phyloP scores from a whole-genome alignment of 2,888 invertebrate genomes.

The Cylloceria caligata region DNA sequence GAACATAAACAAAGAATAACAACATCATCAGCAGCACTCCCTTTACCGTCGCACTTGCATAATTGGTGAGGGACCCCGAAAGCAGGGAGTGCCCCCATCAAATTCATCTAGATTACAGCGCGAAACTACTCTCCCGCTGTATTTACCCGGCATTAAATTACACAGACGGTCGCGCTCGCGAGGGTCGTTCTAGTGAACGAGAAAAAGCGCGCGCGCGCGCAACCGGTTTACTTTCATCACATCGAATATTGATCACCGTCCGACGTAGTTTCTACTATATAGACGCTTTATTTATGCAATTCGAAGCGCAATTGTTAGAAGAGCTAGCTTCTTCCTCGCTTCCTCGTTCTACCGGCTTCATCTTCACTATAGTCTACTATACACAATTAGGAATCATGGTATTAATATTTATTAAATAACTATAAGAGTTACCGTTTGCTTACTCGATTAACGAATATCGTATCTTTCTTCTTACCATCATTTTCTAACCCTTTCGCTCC shows the following conservation, averaged over 20 bases:
- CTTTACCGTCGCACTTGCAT: constrained; percentile 67
- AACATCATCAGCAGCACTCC: constrained; percentile 29
- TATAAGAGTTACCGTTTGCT: no score
- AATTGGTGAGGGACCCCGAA: constrained; percentile 67
- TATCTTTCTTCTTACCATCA: no score
- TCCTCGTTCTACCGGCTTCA: neutral
- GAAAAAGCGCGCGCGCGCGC: constrained; percentile 67
- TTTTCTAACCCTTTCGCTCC: no score
- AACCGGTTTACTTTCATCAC: constrained; percentile 82
- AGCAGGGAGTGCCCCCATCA: constrained; percentile 75
- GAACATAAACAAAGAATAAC: constrained; percentile 22
- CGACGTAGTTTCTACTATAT: constrained; percentile 53
- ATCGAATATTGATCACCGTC: constrained; percentile 81
- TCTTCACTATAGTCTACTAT: neutral
- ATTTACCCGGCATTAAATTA: constrained; percentile 83
- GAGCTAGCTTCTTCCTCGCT: neutral
- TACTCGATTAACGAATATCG: no score
- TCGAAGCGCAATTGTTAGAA: constrained; percentile 26
- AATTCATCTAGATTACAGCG: constrained; percentile 80
- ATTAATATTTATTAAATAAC: no score
- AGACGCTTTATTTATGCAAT: constrained; percentile 78
- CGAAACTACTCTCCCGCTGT: constrained; percentile 71
- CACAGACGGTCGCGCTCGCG: constrained; percentile 78
- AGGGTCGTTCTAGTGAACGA: constrained; percentile 63
- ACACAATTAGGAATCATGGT: neutral